phyloP scores from a whole-genome alignment of 2,797 vertebrate genomes.

The Sternotherus odoratus region DNA sequence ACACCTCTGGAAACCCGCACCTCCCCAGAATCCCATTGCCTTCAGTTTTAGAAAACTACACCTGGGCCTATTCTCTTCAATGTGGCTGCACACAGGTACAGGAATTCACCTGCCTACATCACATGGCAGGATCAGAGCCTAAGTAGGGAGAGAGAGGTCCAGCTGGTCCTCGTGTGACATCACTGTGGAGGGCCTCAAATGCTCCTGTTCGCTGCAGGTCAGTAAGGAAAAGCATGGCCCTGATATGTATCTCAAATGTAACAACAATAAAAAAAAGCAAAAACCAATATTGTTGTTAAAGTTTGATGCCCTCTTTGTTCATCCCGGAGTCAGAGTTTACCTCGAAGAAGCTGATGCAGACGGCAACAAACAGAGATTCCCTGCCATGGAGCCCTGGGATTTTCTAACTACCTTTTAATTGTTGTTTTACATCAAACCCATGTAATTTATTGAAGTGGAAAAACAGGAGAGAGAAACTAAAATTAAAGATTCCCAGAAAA shows the following conservation, averaged over 20 bases:
- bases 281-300: not conserved
- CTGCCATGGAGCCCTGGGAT: not conserved
- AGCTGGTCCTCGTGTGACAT: not conserved
- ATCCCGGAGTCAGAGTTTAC: not conserved
- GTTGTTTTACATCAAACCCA: not conserved
- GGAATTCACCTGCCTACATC: not conserved
- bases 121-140: not conserved
- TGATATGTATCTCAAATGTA: not conserved
- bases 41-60: not conserved
- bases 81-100: no score
- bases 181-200: not conserved
- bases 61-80: not conserved
- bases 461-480: not conserved
- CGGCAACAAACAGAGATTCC: not conserved
- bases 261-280: not conserved
- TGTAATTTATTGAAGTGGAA: not conserved
- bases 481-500: not conserved
- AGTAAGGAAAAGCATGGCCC: not conserved
- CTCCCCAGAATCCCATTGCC: not conserved
- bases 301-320: not conserved
- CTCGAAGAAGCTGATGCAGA: not conserved
- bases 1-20: not conserved
- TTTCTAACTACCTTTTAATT: not conserved
- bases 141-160: not conserved
- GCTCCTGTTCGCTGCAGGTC: not conserved